Evolutionary conservation across 2,797 vertebrate genomes (phyloP), one percentile per base, ranked within the genome.

Genomic region (Melopsittacus undulatus): DNA sequence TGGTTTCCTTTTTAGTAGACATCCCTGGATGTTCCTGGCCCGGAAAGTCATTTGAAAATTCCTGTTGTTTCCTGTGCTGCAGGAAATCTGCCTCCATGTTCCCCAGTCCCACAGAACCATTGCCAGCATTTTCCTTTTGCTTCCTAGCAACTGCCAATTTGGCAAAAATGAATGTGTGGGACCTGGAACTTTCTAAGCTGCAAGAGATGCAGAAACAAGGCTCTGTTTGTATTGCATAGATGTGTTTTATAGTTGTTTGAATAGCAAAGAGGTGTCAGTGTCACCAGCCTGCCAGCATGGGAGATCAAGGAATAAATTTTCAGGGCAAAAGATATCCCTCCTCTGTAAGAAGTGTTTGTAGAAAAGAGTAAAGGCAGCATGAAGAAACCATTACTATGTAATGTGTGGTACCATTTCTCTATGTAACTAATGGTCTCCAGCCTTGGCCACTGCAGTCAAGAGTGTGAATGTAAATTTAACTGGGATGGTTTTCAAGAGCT

Each of bases 61-160:
- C 62, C 74, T 83, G 30, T 59, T 64, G 62, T 93, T 97, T 96
- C 88, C 92, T 89, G 83, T 89, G 81, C 86, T 93, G 67, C 94
- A 96, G 92, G 83, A 95, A 74, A 87, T 46, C 54, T 69, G 83
- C 83, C 70, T 93, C 38, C 81, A 81, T 89, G 81, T 93, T 96
- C 83, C 61, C 49, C 52, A 45, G 68, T 79, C 89, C 79, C 75
- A 89, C 78, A 91, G 94, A 96, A 96, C 78, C 75, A 75, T n/a
- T 97, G 95, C 95, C 95, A 97, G 96, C 92, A 89, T 89, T 96
- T 95, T 96, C 93, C 89, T 81, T 95, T 85, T 81, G 88, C 94
- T 95, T 92, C 96, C 92, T 95, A 94, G 90, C 93, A 96, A 94
- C 96, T 95, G 90, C 94, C 96, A 95, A 68, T 95, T 95, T 96